Base-by-base conservation (phyloP, 1,140 invertebrate genomes). In the Paraescarpia echinospica region DNA sequence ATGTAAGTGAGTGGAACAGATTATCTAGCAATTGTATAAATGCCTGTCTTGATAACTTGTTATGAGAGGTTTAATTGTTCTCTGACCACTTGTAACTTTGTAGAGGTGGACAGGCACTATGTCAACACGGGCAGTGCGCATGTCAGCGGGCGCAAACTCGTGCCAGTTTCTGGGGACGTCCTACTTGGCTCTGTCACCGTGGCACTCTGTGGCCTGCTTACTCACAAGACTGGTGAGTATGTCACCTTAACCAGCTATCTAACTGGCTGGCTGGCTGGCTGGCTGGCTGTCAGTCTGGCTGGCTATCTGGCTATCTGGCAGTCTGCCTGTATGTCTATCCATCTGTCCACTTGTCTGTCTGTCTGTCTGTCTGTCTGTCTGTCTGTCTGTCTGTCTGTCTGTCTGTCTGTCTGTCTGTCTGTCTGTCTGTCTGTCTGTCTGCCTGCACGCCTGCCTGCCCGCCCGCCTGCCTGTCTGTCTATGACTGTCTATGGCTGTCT, bases 191-290 rank as follows among this genome's bases (percentile, higher is more conserved):
- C 94, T 2, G 93, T 93, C 41, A 94, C 94, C 88, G 92, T 96
- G 33, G 93, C 94, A 0, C 93, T 96, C 0, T 92, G 93, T 33
- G 91, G 93, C 59, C 92, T 96, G 4, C 94, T 96, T 1, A 94
- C 93, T 22, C 94, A 95, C n/a, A 95, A 94, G 92, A 95, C 95
- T 93, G 96, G 96, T 96, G 90, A 93, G 92, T 35, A 22, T 51
- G 48, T 51, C 18, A 34, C 48, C 48, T 9, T 18, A 51, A 51
- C 18, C 48, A 18, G 8, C 48, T 51, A 1, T 51, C 48, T 18
- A 51, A 9, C 8, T 51, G 48, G 8, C 14, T 48, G 41, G 5
- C 6, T 51, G 48, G 8, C 48, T 51, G 48, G 8, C 48, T 51
- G 48, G 8, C 48, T 51, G 48, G 8, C 0, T 8, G 8, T 51